phyloP scores from a whole-genome alignment of 53 echinoderm and acorn worm genomes.

The Astropecten irregularis region DNA sequence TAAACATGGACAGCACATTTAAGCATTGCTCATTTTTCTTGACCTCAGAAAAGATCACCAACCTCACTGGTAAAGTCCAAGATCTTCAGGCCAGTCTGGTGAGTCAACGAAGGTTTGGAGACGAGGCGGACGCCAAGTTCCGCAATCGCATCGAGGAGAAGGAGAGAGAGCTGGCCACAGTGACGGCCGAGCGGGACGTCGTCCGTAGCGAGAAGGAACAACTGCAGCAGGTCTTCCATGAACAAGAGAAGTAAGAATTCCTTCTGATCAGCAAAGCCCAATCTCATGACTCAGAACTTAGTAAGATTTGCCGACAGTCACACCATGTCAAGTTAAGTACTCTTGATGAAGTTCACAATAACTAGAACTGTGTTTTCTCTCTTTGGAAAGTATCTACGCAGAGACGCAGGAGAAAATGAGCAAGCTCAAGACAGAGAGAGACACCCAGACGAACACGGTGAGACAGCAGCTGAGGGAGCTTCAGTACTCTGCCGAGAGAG shows the following conservation, averaged over 20 bases:
- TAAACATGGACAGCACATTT: too few species aligned
- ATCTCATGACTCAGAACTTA: too few species aligned
- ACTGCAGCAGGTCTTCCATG: constrained; percentile 84
- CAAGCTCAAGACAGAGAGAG: constrained; percentile 84
- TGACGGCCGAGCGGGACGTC: constrained; percentile 71
- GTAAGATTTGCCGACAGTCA: too few species aligned
- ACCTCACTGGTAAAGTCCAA: constrained; percentile 56
- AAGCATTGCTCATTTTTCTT: too few species aligned
- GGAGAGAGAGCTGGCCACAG: constrained; percentile 39
- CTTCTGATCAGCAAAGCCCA: too few species aligned
- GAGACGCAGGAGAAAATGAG: constrained; percentile 87
- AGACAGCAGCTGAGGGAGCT: constrained; percentile 90
- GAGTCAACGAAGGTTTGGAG: constrained; percentile 57
- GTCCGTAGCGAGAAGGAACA: constrained; percentile 81
- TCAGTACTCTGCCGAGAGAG: constrained; percentile 83
- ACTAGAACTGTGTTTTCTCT: too few species aligned
- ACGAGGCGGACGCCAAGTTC: constrained; percentile 39
- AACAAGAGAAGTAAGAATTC: constrained; percentile 82
- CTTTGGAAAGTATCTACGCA: constrained; percentile 89
- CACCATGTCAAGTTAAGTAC: too few species aligned
- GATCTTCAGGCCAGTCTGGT: constrained; percentile 63
- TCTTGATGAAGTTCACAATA: too few species aligned
- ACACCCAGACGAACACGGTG: constrained; percentile 95
- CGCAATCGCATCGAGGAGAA: constrained; percentile 53
- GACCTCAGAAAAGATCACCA: constrained; percentile 63